A percentile compares a stretch with the other conserved stretches of the same genome.
Evolutionary conservation across 2,113 vertebrate species (phyloP).

Genomic region (Helogale parvula): DNA sequence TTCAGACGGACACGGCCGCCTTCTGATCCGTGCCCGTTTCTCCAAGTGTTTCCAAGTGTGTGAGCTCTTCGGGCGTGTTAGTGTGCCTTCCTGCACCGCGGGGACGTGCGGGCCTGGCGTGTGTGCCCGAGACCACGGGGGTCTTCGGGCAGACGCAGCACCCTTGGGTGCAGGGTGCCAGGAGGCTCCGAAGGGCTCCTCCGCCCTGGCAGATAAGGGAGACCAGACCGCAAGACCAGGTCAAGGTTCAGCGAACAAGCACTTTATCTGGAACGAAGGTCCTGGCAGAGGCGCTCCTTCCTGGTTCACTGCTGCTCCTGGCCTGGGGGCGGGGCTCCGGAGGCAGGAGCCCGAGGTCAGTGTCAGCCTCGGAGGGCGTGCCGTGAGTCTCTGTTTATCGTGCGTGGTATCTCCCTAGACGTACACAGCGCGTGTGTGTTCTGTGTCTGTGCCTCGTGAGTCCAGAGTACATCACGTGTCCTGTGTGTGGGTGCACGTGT

Average conservation of each 20-base stretch:
- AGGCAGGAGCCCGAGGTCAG: not conserved
- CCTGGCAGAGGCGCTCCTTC: not conserved
- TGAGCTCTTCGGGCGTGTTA: not conserved
- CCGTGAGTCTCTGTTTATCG: not conserved
- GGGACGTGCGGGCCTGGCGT: not conserved
- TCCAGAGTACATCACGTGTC: not conserved
- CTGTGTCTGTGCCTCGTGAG: not conserved
- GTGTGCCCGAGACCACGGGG: not conserved
- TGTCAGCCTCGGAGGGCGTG: not conserved
- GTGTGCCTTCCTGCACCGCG: not conserved
- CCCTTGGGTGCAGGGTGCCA: not conserved
- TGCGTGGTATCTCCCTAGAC: not conserved
- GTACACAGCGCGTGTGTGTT: not conserved
- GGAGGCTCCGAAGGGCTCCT: not conserved
- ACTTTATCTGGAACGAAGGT: constrained; percentile 38
- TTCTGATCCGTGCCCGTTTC: not conserved
- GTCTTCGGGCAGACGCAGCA: not conserved
- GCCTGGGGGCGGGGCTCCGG: not conserved
- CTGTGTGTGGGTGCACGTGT: not conserved
- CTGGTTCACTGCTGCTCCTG: not conserved
- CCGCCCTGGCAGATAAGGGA: constrained; percentile 27
- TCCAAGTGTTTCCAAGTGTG: not conserved
- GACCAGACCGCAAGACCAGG: not conserved
- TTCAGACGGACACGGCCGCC: not conserved
- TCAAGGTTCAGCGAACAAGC: not conserved